Base-by-base conservation (phyloP, 2,888 invertebrate species). In the Hoplodrina ambigua region DNA sequence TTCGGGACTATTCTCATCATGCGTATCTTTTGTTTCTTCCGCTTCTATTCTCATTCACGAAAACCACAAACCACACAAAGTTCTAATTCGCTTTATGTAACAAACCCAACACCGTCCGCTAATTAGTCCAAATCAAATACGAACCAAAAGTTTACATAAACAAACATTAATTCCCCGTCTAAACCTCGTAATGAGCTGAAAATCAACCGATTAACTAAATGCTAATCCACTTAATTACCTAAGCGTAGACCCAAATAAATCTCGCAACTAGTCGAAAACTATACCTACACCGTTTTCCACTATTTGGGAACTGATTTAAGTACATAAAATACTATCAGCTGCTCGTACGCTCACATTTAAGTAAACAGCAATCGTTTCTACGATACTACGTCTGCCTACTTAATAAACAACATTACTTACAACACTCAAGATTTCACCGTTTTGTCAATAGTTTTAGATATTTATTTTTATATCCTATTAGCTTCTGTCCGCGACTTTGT, bases 161-260 rank as follows among this genome's bases (percentile, higher is more conserved):
- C 58, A 58, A n/a, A 44, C 63, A 57, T 41, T 41, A 64, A 53
- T 44, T 50, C 44, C 11, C 20, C 11, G 41, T 41, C 37, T 60
- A n/a, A 78, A 65, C 46, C 63, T 20, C 71, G 41, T 64, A 71
- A 78, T 75, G 78, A 67, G 67, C 67, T 57, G 78, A 67, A 78
- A 78, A 78, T 71, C 71, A 64, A 61, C 55, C 66, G 66, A 61
- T 67, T 75, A 71, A 67, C 64, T 53, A 64, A 57, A 78, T 61
- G 75, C 54, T 75, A 75, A 78, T 75, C 75, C 46, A 57, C 44
- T 64, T 50, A 61, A 73, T 69, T 69, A 54, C 67, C 52, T 11
- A 49, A 69, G 60, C 53, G 52, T 6, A 46, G 25, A 67, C 75
- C 60, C 30, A 44, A 71, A 78, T 75, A 78, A 75, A 78, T 75